Evolutionary conservation across 1,140 invertebrate species (phyloP).

Genomic region (Drosophila mojavensis): DNA sequence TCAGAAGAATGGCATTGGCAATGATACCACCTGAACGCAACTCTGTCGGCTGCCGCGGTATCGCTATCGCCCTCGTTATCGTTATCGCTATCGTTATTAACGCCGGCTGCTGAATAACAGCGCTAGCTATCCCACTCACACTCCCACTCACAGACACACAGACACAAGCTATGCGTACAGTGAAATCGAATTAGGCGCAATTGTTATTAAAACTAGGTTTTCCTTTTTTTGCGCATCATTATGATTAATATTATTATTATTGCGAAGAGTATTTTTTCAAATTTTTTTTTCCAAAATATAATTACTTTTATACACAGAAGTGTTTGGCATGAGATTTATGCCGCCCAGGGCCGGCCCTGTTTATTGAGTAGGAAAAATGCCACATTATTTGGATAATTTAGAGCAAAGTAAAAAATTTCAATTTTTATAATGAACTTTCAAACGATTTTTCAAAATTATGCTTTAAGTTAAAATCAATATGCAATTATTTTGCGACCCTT

Average conservation of each 20-base stretch:
- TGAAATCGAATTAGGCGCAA: slow-evolving; percentile 32
- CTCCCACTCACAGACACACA: slow-evolving; percentile 13
- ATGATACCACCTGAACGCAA: slow-evolving; percentile 76
- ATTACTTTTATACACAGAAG: neutral
- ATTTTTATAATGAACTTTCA: neutral
- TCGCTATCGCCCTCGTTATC: slow-evolving; percentile 37
- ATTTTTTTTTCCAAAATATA: too few relatives aligned
- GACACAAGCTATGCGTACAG: slow-evolving; percentile 14
- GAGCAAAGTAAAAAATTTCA: neutral
- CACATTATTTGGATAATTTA: neutral
- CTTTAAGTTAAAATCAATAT: neutral
- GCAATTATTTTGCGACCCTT: neutral
- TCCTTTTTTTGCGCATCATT: too few relatives aligned
- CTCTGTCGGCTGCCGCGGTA: slow-evolving; percentile 25
- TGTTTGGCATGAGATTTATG: neutral
- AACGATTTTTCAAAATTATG: neutral
- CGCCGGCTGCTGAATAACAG: slow-evolving; percentile 34
- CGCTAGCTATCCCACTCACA: slow-evolving; percentile 31
- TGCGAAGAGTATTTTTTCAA: too few relatives aligned
- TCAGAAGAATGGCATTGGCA: slow-evolving; percentile 90
- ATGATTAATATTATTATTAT: too few relatives aligned
- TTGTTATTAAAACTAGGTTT: neutral
- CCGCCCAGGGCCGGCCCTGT: neutral
- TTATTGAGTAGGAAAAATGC: neutral
- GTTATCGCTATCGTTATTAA: slow-evolving; percentile 30